Percentiles rank a stretch among this genome's conserved stretches.
phyloP scores from a whole-genome alignment of 2,888 invertebrate genomes.

The Catocala sponsa region DNA sequence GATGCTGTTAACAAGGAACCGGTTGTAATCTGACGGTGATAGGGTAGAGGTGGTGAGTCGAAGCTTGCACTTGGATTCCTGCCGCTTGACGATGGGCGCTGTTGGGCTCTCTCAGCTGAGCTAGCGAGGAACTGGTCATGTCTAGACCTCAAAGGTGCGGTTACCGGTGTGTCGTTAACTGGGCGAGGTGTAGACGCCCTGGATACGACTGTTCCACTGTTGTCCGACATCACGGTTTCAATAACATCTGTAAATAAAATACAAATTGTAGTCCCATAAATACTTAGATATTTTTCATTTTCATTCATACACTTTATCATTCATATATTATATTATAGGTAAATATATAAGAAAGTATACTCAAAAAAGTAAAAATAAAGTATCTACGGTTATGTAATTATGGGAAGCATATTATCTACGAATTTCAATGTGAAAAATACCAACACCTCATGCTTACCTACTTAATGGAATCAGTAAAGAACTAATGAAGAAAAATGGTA shows the following conservation, averaged over 20 bases:
- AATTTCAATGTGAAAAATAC: not conserved
- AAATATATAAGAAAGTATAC: not conserved
- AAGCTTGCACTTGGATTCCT: slow-evolving; percentile 86
- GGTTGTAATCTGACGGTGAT: slow-evolving; percentile 90
- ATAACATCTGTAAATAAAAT: slow-evolving; percentile 74
- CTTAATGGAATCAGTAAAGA: slow-evolving; percentile 1
- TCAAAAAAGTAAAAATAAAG: too few relatives aligned
- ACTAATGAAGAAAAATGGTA: slow-evolving; percentile 10
- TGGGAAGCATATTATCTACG: too few relatives aligned
- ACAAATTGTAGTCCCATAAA: not conserved
- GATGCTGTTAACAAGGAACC: slow-evolving; percentile 82
- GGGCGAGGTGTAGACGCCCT: slow-evolving; percentile 86
- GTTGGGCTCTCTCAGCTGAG: slow-evolving; percentile 81
- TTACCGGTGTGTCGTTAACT: slow-evolving; percentile 78
- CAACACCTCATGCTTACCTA: slow-evolving; percentile 10
- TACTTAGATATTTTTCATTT: not conserved
- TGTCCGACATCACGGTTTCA: slow-evolving; percentile 82
- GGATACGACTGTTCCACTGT: slow-evolving; percentile 78
- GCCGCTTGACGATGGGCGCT: slow-evolving; percentile 84
- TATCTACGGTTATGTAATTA: too few relatives aligned
- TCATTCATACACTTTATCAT: too few relatives aligned
- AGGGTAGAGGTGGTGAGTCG: slow-evolving; percentile 90
- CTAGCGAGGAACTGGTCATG: slow-evolving; percentile 89
- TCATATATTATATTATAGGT: too few relatives aligned
- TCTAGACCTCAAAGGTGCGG: slow-evolving; percentile 83